These are phyloP conservation scores for Ammodytes dubius DNA, from an alignment of 2,113 vertebrate genomes.

Conservation along the genomic window DNA sequence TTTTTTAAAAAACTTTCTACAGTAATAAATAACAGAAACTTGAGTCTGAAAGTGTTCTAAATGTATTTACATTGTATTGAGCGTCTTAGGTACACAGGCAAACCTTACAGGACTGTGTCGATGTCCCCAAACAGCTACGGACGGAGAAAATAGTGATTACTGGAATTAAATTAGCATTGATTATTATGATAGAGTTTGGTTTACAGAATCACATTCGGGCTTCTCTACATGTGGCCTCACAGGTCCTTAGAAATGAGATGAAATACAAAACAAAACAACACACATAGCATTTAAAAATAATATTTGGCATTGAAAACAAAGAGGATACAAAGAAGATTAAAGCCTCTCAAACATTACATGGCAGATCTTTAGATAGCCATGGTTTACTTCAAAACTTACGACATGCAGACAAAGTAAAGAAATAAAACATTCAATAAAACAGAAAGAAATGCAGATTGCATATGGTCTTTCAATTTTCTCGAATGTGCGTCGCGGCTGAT, in stretches of 20 bases:
- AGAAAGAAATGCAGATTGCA: constrained; percentile 19
- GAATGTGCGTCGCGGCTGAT: background rate
- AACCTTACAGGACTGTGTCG: constrained; percentile 58
- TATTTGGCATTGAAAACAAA: constrained; percentile 54
- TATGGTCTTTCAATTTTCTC: constrained; percentile 30
- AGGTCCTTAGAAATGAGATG: constrained; percentile 56
- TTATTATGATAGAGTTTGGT: constrained; percentile 36
- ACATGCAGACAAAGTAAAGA: constrained; percentile 48
- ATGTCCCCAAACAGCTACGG: constrained; percentile 46
- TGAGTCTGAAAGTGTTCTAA: constrained; percentile 42
- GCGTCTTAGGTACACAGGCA: constrained; percentile 69
- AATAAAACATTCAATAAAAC: constrained; percentile 32
- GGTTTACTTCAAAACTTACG: constrained; percentile 30
- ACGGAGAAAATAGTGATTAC: constrained; percentile 31
- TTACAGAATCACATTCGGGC: constrained; percentile 49
- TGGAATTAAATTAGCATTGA: constrained; percentile 47
- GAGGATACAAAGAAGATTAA: constrained; percentile 9
- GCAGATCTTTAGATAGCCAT: background rate
- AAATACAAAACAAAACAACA: constrained; percentile 30
- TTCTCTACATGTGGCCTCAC: constrained; percentile 42
- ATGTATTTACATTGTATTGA: constrained; percentile 77
- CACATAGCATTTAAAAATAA: constrained; percentile 37
- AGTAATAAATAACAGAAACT: constrained; percentile 13
- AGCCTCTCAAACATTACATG: constrained; percentile 38
- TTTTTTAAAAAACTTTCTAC: background rate